Evolutionary conservation across 2,797 vertebrate species (phyloP), one percentile per base, ranked within the genome.

Genomic region (Hozukius guyotensis): DNA sequence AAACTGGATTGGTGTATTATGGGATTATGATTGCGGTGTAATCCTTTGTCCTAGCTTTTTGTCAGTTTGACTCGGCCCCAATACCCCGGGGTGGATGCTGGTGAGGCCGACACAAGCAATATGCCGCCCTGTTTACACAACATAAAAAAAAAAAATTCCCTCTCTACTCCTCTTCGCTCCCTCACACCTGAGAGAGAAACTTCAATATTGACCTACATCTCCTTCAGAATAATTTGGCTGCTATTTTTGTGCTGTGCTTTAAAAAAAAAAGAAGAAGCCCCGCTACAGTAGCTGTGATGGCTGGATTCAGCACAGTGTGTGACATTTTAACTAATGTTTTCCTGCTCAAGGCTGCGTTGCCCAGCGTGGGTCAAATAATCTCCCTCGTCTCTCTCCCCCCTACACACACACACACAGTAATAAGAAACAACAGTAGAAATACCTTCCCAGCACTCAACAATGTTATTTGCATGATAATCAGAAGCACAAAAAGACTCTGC

Each of bases 141-240:
- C 57, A 24, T 31, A 8, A 36, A 46, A 61, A 72, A 29, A 34
- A 46, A 61, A 72, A 22, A 14, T 2, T 3, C 25, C 16, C 57
- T 22, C 8, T 66, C 24, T n/a, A 18, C 64, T 64, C 53, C 53
- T 62, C 69, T 71, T 72, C 53, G 2, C 76, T 78, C 42, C 65
- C 69, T 83, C 77, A 75, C 80, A 93, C 91, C 88, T 92, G 87
- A 82, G 85, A 87, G 88, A 87, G 69, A 88, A 92, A 87, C 91
- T 92, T 92, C 74, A 92, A 88, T 90, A 91, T 91, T 94, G 93
- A 95, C 94, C 94, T 94, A 95, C 88, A 95, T 94, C 92, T 92
- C 75, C 84, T 85, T 93, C 87, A 90, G 93, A 93, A 94, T 94
- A 91, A 94, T 94, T 93, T 92, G 77, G 86, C 84, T 86, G 90